These are phyloP conservation scores for Papio anubis DNA, from an alignment of 2,113 vertebrate genomes.

Conservation along the genomic window DNA sequence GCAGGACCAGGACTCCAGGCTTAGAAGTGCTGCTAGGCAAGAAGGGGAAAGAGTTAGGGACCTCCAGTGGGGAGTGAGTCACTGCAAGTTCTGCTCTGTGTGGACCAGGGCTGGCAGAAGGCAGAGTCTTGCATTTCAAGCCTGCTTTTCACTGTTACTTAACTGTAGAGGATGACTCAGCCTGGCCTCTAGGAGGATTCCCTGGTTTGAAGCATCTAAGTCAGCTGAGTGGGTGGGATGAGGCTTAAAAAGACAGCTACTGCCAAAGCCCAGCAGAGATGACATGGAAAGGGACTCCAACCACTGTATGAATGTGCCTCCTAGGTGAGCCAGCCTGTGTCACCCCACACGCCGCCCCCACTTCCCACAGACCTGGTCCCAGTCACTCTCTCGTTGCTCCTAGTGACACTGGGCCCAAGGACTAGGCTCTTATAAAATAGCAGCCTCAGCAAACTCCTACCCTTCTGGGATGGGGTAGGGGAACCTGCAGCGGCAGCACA, in stretches of 20 bases:
- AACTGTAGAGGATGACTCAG: constrained; percentile 49
- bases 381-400: not conserved
- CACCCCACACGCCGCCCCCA: not conserved
- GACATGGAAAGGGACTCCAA: not conserved
- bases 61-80: accelerated
- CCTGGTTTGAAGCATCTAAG: not conserved
- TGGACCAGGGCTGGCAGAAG: not conserved
- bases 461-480: accelerated
- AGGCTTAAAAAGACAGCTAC: not conserved
- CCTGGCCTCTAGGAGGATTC: not conserved
- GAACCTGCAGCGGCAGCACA: not conserved
- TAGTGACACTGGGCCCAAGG: not conserved
- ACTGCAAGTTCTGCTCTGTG: not conserved
- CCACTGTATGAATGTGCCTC: not conserved
- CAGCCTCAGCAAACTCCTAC: not conserved
- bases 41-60: not conserved
- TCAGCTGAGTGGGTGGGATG: not conserved
- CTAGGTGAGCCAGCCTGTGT: not conserved
- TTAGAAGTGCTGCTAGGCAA: not conserved
- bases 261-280: not conserved
- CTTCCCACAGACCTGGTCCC: accelerated
- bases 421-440: not conserved
- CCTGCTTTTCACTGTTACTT: not conserved
- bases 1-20: not conserved
- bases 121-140: not conserved